Base-by-base conservation (phyloP, 2,888 invertebrate genomes). In the Phengaris alcon region DNA sequence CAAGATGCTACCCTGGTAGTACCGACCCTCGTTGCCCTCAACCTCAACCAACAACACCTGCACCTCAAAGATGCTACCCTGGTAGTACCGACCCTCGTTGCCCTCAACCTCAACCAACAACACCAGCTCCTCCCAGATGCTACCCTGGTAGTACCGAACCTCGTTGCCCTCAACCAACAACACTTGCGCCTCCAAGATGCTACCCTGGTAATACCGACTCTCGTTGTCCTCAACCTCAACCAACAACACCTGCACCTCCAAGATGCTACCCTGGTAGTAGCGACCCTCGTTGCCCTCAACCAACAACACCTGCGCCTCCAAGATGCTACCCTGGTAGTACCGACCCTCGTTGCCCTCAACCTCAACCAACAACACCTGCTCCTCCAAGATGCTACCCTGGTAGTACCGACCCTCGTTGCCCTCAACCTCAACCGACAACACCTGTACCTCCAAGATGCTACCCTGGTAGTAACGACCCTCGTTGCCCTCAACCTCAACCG, bases 171-270 rank as follows among this genome's bases (percentile, higher is more conserved):
- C 0, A 80, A 80, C 79, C 82, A 2, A 82, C 84, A 2, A 83
- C 83, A 0, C 79, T 79, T 3, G 77, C 81, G 3, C 79, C 81
- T 6, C 83, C 82, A 10, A 80, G 77, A 0, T 88, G 87, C 57
- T 87, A 82, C 70, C 87, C 88, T 0, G 87, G 87, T 73, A 83
- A 81, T 3, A 81, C 79, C 0, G 87, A 88, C 77, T 83, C 84
- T 78, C 75, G 86, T 78, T 75, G 84, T 84, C 74, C 81, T 55
- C 15, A 87, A 86, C 81, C 86, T 35, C 35, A 35, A 35, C 35
- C 35, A 81, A 73, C 77, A 82, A 77, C 88, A 57, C 84, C 84
- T 0, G 79, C 74, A 52, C 77, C 82, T 12, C 55, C 55, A 5
- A 55, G 55, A 12, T 55, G 55, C 55, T 55, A 13, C 12, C 55